phyloP scores from a whole-genome alignment of 2,113 vertebrate species.

The zebrafish (Danio rerio) region GRCz12tu NC_133183.1:44230001-44230500 shows the following conservation, averaged over 20 bases:
- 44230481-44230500: too few relatives aligned
- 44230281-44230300: conserved; percentile 5
- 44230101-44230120: background rate
- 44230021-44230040: background rate
- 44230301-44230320: conserved; percentile 44
- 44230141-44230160: background rate
- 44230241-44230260: conserved; percentile 50
- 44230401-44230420: background rate
- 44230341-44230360: conserved; percentile 47
- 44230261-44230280: conserved; percentile 10
- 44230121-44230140: conserved; percentile 9
- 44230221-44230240: conserved; percentile 54
- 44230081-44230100: background rate
- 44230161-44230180: background rate
- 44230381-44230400: background rate
- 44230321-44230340: conserved; percentile 51
- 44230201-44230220: conserved; percentile 46
- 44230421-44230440: conserved; percentile 7
- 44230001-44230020: background rate
- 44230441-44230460: background rate
- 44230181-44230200: conserved; percentile 46
- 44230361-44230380: background rate
- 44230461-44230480: too few relatives aligned
- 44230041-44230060: background rate
- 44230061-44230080: background rate